A percentile compares a stretch with the other conserved stretches of the same genome.
These are phyloP conservation scores for Typhlichthys eigenmanni DNA, from an alignment of 2,797 vertebrate genomes.

Conservation along the genomic window DNA sequence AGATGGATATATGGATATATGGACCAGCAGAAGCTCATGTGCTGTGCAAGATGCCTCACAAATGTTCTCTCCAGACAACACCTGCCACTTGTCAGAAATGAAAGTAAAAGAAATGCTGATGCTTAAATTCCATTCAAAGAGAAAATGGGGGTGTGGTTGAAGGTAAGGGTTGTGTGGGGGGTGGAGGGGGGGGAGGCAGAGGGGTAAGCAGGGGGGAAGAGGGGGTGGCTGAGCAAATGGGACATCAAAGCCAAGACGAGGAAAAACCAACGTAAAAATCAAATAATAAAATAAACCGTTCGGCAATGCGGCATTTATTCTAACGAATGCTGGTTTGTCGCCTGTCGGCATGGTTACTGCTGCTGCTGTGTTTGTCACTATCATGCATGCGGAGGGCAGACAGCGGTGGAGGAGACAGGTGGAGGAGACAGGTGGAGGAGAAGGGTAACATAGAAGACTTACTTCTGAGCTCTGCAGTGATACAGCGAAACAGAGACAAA, in stretches of 20 bases:
- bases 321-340: slow-evolving; percentile 13
- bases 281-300: slow-evolving; percentile 48
- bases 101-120: slow-evolving; percentile 50
- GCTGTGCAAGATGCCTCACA: slow-evolving; percentile 21
- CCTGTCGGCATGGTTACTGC: neutral
- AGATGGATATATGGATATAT: slow-evolving; percentile 25
- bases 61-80: slow-evolving; percentile 57
- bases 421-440: slow-evolving; percentile 67
- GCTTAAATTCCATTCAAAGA: slow-evolving; percentile 65
- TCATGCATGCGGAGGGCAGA: slow-evolving; percentile 82
- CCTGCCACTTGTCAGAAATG: slow-evolving; percentile 42
- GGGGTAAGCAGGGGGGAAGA: slow-evolving; percentile 41
- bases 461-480: slow-evolving; percentile 96
- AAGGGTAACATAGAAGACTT: slow-evolving; percentile 85
- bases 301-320: slow-evolving; percentile 62
- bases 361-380: slow-evolving; percentile 36
- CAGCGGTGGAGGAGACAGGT: slow-evolving; percentile 60
- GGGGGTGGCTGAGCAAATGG: slow-evolving; percentile 56
- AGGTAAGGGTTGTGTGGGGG: neutral
- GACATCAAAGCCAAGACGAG: slow-evolving; percentile 61
- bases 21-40: slow-evolving; percentile 60
- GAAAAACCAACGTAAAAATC: slow-evolving; percentile 38
- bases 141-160: slow-evolving; percentile 43
- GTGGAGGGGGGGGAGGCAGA: slow-evolving; percentile 47
- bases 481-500: slow-evolving; percentile 88